phyloP scores from a whole-genome alignment of 2,888 invertebrate species.

The Lamproptera curius region DNA sequence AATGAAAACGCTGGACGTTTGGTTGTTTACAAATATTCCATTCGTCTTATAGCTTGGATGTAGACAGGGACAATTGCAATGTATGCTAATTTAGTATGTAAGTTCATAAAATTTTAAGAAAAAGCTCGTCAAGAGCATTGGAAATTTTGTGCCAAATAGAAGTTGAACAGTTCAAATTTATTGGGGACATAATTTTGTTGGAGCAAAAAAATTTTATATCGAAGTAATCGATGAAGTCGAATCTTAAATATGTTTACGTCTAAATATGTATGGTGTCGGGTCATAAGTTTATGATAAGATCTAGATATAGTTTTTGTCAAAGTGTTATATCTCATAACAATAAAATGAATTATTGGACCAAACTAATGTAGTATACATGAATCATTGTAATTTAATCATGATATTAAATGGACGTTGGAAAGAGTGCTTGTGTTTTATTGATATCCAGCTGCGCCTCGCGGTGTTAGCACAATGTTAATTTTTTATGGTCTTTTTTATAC shows the following conservation, averaged over 20 bases:
- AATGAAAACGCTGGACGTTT: too few species aligned
- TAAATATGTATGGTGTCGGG: slow-evolving; percentile 51
- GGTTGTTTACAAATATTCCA: too few species aligned
- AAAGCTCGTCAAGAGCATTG: too few species aligned
- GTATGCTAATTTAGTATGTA: slow-evolving; percentile 25
- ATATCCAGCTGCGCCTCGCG: slow-evolving; percentile 1
- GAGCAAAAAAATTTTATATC: slow-evolving; percentile 44
- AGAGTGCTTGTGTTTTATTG: slow-evolving; percentile 33
- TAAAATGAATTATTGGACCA: slow-evolving; percentile 56
- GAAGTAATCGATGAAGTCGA: slow-evolving; percentile 52
- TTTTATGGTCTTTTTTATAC: too few species aligned
- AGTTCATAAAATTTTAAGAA: too few species aligned
- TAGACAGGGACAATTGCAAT: slow-evolving; percentile 30
- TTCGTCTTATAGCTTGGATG: too few species aligned
- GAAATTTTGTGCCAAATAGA: slow-evolving; percentile 77
- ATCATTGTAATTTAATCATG: slow-evolving; percentile 38
- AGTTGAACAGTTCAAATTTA: slow-evolving; percentile 46
- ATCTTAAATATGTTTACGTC: slow-evolving; percentile 39
- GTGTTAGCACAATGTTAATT: too few species aligned
- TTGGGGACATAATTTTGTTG: slow-evolving; percentile 65
- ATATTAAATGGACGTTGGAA: slow-evolving; percentile 57
- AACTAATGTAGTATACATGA: slow-evolving; percentile 67
- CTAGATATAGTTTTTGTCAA: slow-evolving; percentile 61
- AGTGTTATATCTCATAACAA: slow-evolving; percentile 44
- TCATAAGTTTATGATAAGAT: slow-evolving; percentile 32